A percentile compares a stretch with the other conserved stretches of the same genome.
These are phyloP conservation scores for Himalopsyche japonica DNA, from an alignment of 2,888 invertebrate genomes.

Conservation along the genomic window DNA sequence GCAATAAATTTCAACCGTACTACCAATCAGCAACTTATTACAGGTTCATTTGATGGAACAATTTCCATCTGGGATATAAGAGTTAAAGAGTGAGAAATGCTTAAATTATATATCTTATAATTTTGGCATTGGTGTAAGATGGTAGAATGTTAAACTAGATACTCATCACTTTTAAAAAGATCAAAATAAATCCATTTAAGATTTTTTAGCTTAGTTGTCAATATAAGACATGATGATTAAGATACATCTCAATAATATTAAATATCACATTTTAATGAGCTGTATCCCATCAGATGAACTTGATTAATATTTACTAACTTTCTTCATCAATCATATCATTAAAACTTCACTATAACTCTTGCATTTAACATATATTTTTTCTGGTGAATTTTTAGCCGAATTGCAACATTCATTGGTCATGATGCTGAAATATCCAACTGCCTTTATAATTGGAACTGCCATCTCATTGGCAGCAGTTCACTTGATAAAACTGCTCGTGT, in stretches of 20 bases:
- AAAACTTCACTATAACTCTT: too few species aligned
- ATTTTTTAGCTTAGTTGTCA: too few species aligned
- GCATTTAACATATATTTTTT: too few species aligned
- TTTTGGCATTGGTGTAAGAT: neutral
- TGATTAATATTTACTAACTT: neutral
- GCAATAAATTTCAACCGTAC: constrained; percentile 71
- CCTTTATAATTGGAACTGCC: constrained; percentile 69
- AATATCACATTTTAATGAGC: too few species aligned
- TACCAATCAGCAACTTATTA: constrained; percentile 70
- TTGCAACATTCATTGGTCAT: constrained; percentile 65
- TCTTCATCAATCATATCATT: neutral
- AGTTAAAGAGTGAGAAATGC: constrained; percentile 57
- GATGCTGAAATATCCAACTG: constrained; percentile 71
- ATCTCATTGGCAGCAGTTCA: constrained; percentile 70
- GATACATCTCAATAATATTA: too few species aligned
- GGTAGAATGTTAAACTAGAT: too few species aligned
- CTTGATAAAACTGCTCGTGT: constrained; percentile 71
- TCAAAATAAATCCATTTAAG: too few species aligned
- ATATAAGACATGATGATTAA: too few species aligned
- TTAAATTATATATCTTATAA: too few species aligned
- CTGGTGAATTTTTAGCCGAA: constrained; percentile 52
- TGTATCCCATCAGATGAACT: too few species aligned
- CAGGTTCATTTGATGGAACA: constrained; percentile 80
- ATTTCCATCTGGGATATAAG: constrained; percentile 77
- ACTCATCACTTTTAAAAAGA: too few species aligned